Percentiles rank a stretch among this genome's conserved stretches.
These are phyloP conservation scores for Brienomyrus longianalis DNA, from an alignment of 2,113 vertebrate species.

Conservation along the genomic window DNA sequence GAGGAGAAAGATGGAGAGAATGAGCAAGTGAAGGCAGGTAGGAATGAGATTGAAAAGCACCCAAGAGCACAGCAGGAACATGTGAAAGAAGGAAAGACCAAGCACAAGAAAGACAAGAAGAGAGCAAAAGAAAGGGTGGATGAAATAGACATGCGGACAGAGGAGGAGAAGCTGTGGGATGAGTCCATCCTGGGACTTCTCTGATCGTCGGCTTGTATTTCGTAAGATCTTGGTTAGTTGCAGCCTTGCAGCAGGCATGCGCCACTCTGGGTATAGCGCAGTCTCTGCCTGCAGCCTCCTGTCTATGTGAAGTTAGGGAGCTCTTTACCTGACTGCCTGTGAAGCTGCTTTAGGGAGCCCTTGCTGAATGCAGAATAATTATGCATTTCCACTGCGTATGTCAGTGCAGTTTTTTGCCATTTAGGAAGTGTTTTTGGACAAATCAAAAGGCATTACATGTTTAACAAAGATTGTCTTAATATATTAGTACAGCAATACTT, in stretches of 20 bases:
- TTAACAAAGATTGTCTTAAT: not conserved
- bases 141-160: slow-evolving; percentile 58
- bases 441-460: not conserved
- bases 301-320: not conserved
- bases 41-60: slow-evolving; percentile 24
- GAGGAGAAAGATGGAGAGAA: slow-evolving; percentile 8
- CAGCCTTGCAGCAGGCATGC: not conserved
- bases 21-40: not conserved
- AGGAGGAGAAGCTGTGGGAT: slow-evolving; percentile 81
- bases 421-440: not conserved
- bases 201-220: slow-evolving; percentile 19
- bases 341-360: not conserved
- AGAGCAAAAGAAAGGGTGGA: slow-evolving; percentile 47
- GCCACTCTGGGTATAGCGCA: not conserved
- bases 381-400: not conserved
- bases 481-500: slow-evolving; percentile 10
- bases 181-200: slow-evolving; percentile 72
- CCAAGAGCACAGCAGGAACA: slow-evolving; percentile 46
- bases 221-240: not conserved
- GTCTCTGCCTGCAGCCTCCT: not conserved
- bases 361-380: not conserved
- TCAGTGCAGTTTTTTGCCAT: not conserved
- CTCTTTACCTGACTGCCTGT: not conserved
- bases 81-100: slow-evolving; percentile 48
- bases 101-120: slow-evolving; percentile 62